phyloP scores from a whole-genome alignment of 2,113 vertebrate species.

The Heliornis fulica region DNA sequence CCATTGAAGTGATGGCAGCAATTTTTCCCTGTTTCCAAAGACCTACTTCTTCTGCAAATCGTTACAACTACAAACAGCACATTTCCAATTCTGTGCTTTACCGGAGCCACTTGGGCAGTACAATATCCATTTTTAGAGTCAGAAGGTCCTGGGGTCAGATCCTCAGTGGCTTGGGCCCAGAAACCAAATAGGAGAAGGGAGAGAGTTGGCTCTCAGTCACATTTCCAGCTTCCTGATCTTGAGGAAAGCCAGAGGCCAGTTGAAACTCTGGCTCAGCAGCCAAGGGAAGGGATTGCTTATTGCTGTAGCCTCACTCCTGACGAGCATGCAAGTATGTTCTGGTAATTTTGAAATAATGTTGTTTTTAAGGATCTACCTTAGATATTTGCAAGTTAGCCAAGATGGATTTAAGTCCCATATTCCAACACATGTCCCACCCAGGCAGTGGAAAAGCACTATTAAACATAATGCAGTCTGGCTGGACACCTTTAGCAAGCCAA shows the following conservation, averaged over 20 bases:
- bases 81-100: slow-evolving; percentile 4
- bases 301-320: neutral
- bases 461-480: neutral
- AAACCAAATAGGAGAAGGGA: slow-evolving; percentile 8
- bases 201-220: neutral
- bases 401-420: neutral
- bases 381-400: neutral
- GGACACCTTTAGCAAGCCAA: neutral
- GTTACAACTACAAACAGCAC: slow-evolving; percentile 9
- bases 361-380: neutral
- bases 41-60: slow-evolving; percentile 1
- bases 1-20: neutral
- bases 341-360: neutral
- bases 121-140: slow-evolving; percentile 21
- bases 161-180: neutral
- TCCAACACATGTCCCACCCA: neutral
- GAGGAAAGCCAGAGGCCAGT: neutral
- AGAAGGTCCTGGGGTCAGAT: slow-evolving; percentile 30
- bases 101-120: neutral
- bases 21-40: neutral
- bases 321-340: neutral
- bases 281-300: neutral
- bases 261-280: neutral
- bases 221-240: slow-evolving; percentile 12
- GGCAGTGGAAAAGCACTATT: neutral